Evolutionary conservation across 2,888 invertebrate species (phyloP).

Genomic region (Apotomis capreana): DNA sequence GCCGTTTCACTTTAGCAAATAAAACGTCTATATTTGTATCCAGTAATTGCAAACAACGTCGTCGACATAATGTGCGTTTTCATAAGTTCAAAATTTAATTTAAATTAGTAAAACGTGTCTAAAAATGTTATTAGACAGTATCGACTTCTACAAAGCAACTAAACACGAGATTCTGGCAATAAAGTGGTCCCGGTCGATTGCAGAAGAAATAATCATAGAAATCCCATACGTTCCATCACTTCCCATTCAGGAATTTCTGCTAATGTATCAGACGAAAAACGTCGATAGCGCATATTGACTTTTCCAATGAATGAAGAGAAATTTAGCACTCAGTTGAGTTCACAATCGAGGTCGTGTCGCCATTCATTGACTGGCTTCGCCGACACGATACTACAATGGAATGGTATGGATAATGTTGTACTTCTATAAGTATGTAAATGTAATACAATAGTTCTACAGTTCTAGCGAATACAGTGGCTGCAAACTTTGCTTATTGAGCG

Average conservation of each 20-base stretch:
- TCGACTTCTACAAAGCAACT: too few species aligned
- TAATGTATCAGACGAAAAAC: background rate
- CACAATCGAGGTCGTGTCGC: slow-evolving; percentile 19
- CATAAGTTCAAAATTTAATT: too few species aligned
- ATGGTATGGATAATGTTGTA: slow-evolving; percentile 1
- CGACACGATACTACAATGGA: slow-evolving; percentile 19
- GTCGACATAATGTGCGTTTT: too few species aligned
- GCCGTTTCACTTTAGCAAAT: too few species aligned
- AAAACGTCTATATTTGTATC: too few species aligned
- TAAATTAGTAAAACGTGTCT: too few species aligned
- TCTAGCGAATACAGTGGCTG: background rate
- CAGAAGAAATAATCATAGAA: too few species aligned
- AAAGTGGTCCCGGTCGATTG: too few species aligned
- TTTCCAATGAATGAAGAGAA: slow-evolving; percentile 20
- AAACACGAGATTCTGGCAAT: too few species aligned
- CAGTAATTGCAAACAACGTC: too few species aligned
- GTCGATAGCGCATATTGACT: background rate
- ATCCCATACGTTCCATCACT: too few species aligned
- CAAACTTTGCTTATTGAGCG: background rate
- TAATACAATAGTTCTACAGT: background rate
- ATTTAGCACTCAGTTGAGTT: slow-evolving; percentile 27
- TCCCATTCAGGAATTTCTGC: background rate
- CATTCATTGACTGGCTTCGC: slow-evolving; percentile 12
- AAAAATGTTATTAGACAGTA: too few species aligned
- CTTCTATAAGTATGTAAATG: background rate